Evolutionary conservation across 2,797 vertebrate genomes (phyloP), one percentile per base, ranked within the genome.

Genomic region (Neosilurus mollespiculum): DNA sequence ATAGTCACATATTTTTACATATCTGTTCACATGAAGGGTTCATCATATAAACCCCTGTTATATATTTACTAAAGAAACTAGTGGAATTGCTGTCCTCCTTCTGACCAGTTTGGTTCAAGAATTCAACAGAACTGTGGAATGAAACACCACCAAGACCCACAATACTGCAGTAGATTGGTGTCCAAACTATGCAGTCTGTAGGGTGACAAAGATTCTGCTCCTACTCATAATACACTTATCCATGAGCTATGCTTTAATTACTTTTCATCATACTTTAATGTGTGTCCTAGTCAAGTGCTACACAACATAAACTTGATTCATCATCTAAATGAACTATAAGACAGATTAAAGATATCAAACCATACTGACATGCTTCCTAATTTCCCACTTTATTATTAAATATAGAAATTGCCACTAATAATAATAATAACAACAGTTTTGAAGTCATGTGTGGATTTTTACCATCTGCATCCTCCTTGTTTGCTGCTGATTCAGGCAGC

Each of bases 381-480:
- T 53, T 22, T 11, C 22, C 18, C 1, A 51, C 22, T 71, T 53
- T 15, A 24, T 1, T 18, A 30, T 6, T 51, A n/a, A 53, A 24
- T 53, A 71, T 16, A 22, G 16, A 58, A 59, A 34, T 26, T 1
- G 8, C 11, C 72, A 58, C 16, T 34, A 20, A 20, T 5, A 30
- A 24, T 18, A 20, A 20, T 18, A 73, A 75, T 15, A 16, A 18
- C 1, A 75, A 58, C 1, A 15, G 49, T 24, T 71, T 24, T 0
- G 53, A 54, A 26, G 15, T 26, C 22, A n/a, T 75, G 30, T 16
- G 10, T 65, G 43, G n/a, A 0, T 26, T 20, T 56, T 81, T 80
- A 95, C 94, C 94, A 10, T 95, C 94, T 0, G 86, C 54, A 62
- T 95, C 94, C 85, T 94, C 94, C 80, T 84, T 93, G 73, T 90